These are phyloP conservation scores for Paramuricea clavata DNA, from an alignment of 92 coral and sea anemone genomes.

Conservation along the genomic window DNA sequence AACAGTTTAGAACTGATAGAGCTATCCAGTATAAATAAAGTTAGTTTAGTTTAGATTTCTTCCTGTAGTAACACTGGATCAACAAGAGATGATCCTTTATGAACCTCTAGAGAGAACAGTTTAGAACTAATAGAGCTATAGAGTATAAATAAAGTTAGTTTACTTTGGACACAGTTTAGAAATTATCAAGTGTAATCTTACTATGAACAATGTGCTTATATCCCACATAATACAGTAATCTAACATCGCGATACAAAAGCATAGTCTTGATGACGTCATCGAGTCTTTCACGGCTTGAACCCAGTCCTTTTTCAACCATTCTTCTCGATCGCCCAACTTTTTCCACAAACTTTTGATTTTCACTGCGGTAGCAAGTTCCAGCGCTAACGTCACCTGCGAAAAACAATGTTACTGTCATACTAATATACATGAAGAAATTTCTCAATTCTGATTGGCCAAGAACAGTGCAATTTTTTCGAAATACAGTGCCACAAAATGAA, in stretches of 20 bases:
- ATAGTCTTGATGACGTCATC: slow-evolving; percentile 80
- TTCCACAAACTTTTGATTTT: slow-evolving; percentile 69
- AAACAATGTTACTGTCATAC: background rate
- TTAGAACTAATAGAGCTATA: background rate
- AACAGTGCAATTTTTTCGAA: too few species aligned
- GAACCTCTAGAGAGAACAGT: background rate
- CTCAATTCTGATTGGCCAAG: too few species aligned
- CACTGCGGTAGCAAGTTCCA: slow-evolving; percentile 69
- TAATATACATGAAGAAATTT: too few species aligned
- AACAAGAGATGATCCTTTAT: background rate
- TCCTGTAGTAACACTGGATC: slow-evolving; percentile 7
- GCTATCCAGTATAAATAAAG: background rate
- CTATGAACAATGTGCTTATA: slow-evolving; percentile 78
- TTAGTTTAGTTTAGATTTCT: background rate
- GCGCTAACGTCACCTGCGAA: slow-evolving; percentile 52
- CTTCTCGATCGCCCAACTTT: slow-evolving; percentile 34
- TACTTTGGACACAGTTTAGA: too few species aligned
- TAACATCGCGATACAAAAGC: slow-evolving; percentile 77
- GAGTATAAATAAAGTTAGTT: background rate
- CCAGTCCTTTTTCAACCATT: slow-evolving; percentile 68
- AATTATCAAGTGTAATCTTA: slow-evolving; percentile 34
- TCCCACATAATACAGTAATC: slow-evolving; percentile 89
- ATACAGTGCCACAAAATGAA: too few species aligned
- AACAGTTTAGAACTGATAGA: background rate
- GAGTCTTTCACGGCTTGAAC: slow-evolving; percentile 71